Conservation (phyloP, 2,888 invertebrate species). For the Troides helena region DNA sequence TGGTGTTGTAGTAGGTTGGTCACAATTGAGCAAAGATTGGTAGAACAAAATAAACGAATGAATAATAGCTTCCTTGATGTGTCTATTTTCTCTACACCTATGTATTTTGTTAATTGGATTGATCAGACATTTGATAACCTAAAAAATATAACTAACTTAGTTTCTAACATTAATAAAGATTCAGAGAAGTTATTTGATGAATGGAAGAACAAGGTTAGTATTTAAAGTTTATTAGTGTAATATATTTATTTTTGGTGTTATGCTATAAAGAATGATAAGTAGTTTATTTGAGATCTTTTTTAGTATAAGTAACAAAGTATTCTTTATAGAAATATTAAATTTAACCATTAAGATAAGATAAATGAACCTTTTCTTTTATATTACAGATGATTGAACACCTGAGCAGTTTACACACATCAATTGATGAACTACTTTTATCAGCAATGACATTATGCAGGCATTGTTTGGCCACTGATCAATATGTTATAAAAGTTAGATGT, state of each 20-base stretch:
- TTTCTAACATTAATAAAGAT: conserved; percentile 57
- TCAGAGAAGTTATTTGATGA: conserved; percentile 41
- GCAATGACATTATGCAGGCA: conserved; percentile 71
- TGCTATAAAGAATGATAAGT: no score
- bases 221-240: not conserved
- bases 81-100: conserved; percentile 51
- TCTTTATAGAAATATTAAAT: no score
- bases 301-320: no score
- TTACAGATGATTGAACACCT: conserved; percentile 63
- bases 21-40: conserved; percentile 48
- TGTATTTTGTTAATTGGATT: conserved; percentile 76
- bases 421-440: conserved; percentile 67
- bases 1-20: conserved; percentile 63
- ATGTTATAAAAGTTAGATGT: conserved; percentile 74
- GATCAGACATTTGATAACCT: conserved; percentile 71
- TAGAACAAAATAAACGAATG: conserved; percentile 35
- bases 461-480: conserved; percentile 63
- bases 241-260: no score
- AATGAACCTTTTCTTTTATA: not conserved
- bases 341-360: no score
- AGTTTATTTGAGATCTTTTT: no score
- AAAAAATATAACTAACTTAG: conserved; percentile 52
- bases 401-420: conserved; percentile 56
- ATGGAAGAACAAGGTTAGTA: conserved; percentile 62
- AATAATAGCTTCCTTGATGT: conserved; percentile 39